These are phyloP conservation scores for Hetaerina titia DNA, from an alignment of 2,888 invertebrate genomes.

Conservation along the genomic window DNA sequence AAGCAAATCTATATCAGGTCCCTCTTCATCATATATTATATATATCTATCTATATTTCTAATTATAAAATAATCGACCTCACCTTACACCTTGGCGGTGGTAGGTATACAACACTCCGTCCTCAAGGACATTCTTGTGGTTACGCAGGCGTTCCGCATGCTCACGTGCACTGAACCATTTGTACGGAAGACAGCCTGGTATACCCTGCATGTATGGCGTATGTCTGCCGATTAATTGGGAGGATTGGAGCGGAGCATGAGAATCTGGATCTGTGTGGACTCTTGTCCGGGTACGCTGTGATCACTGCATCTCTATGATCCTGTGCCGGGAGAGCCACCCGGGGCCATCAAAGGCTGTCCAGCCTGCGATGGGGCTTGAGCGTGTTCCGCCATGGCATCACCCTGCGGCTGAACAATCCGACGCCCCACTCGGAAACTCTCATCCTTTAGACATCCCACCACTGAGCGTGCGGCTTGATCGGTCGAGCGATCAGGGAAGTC, in stretches of 20 bases:
- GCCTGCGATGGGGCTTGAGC: slow-evolving; percentile 71
- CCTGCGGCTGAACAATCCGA: slow-evolving; percentile 47
- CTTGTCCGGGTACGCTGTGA: background rate
- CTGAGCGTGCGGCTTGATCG: no score
- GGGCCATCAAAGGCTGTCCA: slow-evolving; percentile 62
- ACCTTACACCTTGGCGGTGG: slow-evolving; percentile 20
- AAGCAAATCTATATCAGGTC: no score
- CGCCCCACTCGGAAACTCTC: background rate
- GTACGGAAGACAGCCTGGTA: background rate
- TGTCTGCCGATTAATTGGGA: background rate
- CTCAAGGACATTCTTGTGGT: background rate
- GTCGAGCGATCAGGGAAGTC: background rate
- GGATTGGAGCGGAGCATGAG: background rate
- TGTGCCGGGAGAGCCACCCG: slow-evolving; percentile 71
- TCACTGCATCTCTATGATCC: slow-evolving; percentile 71
- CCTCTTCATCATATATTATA: no score
- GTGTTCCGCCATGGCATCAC: slow-evolving; percentile 68
- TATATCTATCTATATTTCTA: no score
- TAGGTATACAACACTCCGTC: slow-evolving; percentile 45
- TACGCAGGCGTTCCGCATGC: slow-evolving; percentile 68
- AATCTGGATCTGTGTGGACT: background rate
- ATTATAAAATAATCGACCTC: slow-evolving; percentile 36
- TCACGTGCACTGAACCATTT: background rate
- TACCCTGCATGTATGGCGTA: background rate
- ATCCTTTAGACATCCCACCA: background rate